Evolutionary conservation across 2,113 vertebrate genomes (phyloP).

Genomic region (Varanus komodoensis): DNA sequence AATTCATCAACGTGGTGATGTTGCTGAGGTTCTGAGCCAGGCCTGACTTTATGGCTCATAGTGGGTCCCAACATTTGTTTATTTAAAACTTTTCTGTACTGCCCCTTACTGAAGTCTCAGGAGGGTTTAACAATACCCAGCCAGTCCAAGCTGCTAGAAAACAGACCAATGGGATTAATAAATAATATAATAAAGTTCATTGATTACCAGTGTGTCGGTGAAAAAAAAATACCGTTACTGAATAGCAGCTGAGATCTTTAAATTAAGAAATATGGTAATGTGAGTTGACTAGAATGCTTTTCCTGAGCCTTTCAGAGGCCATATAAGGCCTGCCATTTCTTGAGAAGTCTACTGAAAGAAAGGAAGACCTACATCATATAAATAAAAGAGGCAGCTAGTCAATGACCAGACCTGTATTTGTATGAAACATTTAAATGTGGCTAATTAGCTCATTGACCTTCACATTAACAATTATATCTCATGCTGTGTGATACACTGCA

Average conservation of each 20-base stretch:
- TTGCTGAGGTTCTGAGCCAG: slow-evolving; percentile 5
- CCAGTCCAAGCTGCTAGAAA: not conserved
- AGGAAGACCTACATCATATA: slow-evolving; percentile 29
- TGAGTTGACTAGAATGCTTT: not conserved
- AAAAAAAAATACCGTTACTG: not conserved
- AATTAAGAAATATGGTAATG: not conserved
- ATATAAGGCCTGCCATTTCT: not conserved
- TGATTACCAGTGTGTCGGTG: not conserved
- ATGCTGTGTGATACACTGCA: slow-evolving; percentile 65
- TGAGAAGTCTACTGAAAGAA: not conserved
- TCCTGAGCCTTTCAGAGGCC: not conserved
- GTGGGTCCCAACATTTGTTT: not conserved
- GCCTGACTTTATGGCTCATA: no score
- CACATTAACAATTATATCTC: slow-evolving; percentile 74
- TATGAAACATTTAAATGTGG: slow-evolving; percentile 76
- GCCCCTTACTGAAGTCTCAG: no score
- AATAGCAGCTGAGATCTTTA: not conserved
- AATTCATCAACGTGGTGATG: slow-evolving; percentile 56
- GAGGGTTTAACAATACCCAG: not conserved
- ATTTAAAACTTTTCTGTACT: no score
- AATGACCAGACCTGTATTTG: slow-evolving; percentile 66
- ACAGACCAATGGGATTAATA: not conserved
- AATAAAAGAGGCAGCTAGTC: slow-evolving; percentile 54
- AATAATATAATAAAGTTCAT: not conserved
- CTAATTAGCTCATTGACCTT: slow-evolving; percentile 81